Conservation (phyloP, 2,888 invertebrate genomes). For the Alentia gelatinosa region DNA sequence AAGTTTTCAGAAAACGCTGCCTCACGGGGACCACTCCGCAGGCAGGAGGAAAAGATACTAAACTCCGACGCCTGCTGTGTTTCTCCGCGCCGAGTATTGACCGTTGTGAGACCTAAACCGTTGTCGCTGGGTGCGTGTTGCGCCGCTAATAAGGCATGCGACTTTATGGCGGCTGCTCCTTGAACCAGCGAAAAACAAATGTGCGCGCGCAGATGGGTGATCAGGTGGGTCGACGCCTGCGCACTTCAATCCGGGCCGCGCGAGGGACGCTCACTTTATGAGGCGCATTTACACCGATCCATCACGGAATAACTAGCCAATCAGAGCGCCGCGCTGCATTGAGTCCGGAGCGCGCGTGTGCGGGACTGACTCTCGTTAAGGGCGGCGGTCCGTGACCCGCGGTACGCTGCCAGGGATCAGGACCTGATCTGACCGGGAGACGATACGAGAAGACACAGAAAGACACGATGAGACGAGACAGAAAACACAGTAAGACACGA, state of each 20-base stretch:
- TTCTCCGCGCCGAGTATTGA: neutral
- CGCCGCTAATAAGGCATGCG: conserved; percentile 16
- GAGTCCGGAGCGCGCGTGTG: neutral
- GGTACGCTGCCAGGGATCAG: neutral
- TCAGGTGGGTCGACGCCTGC: neutral
- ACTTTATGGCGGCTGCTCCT: conserved; percentile 1
- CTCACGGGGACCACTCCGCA: too few species aligned
- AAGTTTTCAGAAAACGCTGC: too few species aligned
- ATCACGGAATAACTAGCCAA: conserved; percentile 30
- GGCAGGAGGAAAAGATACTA: neutral
- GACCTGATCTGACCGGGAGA: neutral
- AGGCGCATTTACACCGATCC: neutral
- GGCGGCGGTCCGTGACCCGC: neutral
- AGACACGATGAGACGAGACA: too few species aligned
- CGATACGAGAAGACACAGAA: too few species aligned
- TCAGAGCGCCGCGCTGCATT: neutral
- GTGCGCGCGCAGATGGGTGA: neutral
- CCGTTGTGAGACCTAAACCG: neutral
- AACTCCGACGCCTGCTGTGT: neutral
- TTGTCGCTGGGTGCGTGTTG: neutral
- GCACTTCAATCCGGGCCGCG: neutral
- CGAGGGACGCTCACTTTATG: neutral
- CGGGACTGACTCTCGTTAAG: neutral
- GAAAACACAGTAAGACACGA: too few species aligned
- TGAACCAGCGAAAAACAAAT: conserved; percentile 19